Evolutionary conservation across 92 coral and sea anemone genomes (phyloP), one percentile per base, ranked within the genome.

Genomic region (Epizoanthus scotinus): DNA sequence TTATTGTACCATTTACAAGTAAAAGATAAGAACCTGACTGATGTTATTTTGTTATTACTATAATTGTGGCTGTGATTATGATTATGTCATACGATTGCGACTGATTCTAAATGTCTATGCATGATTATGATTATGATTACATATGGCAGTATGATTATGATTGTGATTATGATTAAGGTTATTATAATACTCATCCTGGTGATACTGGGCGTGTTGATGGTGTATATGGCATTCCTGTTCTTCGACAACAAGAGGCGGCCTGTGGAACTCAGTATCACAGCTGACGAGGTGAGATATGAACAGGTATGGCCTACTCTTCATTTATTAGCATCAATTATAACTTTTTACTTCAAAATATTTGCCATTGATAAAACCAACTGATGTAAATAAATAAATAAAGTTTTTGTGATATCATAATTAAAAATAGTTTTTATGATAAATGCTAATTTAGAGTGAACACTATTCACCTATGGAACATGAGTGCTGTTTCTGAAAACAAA

Each of bases 141-240:
- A 5, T 2, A 50, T 58, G 8, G 86, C 26, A 14, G 12, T 83
- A 9, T 28, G 8, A 53, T 73, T 21, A 6, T 67, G 54, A 31
- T 7, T 60, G 34, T 34, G 18, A 24, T 27, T 36, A 26, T 63
- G 38, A 9, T 71, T 47, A 63, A 96, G 99, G 98, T 91, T 5
- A 90, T 96, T 29, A 92, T 93, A 63, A 96, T 96, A 36, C 90
- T 96, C 85, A 93, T 93, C 63, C 64, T 93, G n/a, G 90, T 89
- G 47, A 80, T 86, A 0, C 56, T 96, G 79, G 90, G 82, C 18
- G 73, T 86, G 49, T 85, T 96, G 71, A 62, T 86, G 52, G 63
- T 87, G n/a, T 96, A 96, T 82, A 87, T 88, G 63, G 71, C 90
- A 34, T 91, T 85, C 62, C 85, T 93, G 91, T 81, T 89, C 58